These are phyloP conservation scores for Pyxicephalus adspersus DNA, from an alignment of 2,113 vertebrate genomes.

Conservation along the genomic window DNA sequence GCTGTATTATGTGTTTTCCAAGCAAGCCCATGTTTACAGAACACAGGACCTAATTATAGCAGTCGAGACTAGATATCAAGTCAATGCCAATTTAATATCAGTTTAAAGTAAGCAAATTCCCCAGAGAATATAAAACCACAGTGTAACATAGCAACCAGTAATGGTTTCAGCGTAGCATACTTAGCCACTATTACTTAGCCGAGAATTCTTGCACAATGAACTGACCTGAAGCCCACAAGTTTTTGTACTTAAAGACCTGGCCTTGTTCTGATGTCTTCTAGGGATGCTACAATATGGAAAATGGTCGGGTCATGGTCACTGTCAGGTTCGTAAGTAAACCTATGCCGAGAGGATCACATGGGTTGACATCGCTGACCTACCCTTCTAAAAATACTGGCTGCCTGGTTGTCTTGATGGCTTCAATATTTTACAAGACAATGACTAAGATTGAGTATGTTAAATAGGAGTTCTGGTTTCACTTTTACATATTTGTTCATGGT, in stretches of 20 bases:
- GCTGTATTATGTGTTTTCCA: conserved; percentile 18
- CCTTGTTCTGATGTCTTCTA: background rate
- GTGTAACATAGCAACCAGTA: conserved; percentile 26
- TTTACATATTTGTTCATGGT: no score
- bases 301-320: no score
- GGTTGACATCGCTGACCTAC: no score
- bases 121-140: conserved; percentile 36
- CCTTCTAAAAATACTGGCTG: no score
- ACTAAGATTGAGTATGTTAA: no score
- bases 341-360: no score
- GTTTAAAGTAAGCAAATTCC: conserved; percentile 30
- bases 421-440: no score
- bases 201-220: background rate
- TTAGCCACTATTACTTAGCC: conserved; percentile 25
- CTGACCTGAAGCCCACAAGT: conserved; percentile 9
- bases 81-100: conserved; percentile 53
- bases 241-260: background rate
- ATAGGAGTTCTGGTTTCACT: no score
- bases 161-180: background rate
- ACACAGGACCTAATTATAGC: conserved; percentile 48
- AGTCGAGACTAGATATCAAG: conserved; percentile 43
- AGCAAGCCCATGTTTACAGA: conserved; percentile 45
- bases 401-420: no score
- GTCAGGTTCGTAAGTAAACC: no score
- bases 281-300: no score